phyloP scores from a whole-genome alignment of 2,888 invertebrate species.

The Lasioglossum pauxillum region DNA sequence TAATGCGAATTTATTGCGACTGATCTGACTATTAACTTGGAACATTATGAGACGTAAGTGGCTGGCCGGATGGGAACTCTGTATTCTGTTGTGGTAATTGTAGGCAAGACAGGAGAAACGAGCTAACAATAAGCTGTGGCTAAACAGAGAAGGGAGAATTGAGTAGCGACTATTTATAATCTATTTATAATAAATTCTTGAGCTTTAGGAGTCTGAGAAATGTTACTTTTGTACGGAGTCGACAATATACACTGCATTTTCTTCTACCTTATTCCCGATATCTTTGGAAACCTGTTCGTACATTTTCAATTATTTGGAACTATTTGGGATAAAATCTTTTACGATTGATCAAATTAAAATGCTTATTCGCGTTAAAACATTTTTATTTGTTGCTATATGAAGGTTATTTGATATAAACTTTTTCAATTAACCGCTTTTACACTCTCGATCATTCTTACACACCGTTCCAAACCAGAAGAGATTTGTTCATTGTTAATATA shows the following conservation, averaged over 20 bases:
- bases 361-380: too few relatives aligned
- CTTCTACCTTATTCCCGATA: background rate
- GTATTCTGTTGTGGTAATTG: constrained; percentile 36
- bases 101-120: constrained; percentile 40
- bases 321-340: background rate
- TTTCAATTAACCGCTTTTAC: too few relatives aligned
- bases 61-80: constrained; percentile 42
- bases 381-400: too few relatives aligned
- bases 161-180: constrained; percentile 26
- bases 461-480: too few relatives aligned
- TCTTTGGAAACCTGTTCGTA: background rate
- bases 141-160: constrained; percentile 12
- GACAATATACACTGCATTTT: background rate
- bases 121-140: constrained; percentile 8
- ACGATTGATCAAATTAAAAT: background rate
- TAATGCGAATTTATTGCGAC: constrained; percentile 65
- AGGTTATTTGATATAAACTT: too few relatives aligned
- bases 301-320: background rate
- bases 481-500: too few relatives aligned
- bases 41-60: constrained; percentile 64
- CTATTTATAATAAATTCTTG: background rate
- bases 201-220: background rate
- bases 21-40: constrained; percentile 66
- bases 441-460: too few relatives aligned
- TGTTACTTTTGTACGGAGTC: background rate